Evolutionary conservation across 2,888 invertebrate species (phyloP), one percentile per base, ranked within the genome.

Genomic region (Thecocarcelia acutangulata): DNA sequence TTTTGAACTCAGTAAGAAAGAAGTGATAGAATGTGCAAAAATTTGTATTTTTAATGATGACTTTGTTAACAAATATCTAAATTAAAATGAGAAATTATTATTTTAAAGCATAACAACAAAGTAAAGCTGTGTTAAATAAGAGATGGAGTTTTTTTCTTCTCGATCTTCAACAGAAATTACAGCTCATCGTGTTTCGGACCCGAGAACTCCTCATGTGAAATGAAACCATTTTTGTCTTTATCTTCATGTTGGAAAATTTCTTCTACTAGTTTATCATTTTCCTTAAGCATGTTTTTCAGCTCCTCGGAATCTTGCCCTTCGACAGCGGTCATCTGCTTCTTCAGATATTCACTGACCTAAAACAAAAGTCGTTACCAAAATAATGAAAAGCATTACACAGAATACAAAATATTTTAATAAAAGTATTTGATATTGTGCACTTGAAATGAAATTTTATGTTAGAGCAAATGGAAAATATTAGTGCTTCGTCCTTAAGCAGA

Each of bases 241-340:
- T 98, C 98, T 91, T 98, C 98, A 90, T 98, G 97, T 89, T 97
- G 96, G 94, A 98, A 98, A 88, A 98, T 98, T 91, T 98, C 98
- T 88, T 97, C 97, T 8, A 98, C 97, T 74, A 98, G 93, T 89
- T 97, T 97, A 90, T 97, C 97, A 90, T 98, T 96, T 88, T 97
- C 95, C 78, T 95, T 95, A 72, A 96, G 91, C 95, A 95, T 96
- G 88, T 94, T 95, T 89, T 95, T 95, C 86, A 96, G 92, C 89
- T 97, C 96, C 4, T 95, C 95, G 86, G 94, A 94, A 85, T 93
- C 93, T 83, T 93, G 94, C 1, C 94, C 95, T 86, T 96, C 96
- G 1, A 95, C 94, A 42, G 96, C 95, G 2, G 95, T 93, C 95
- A 97, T 96, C 92, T 98, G 97, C 87, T 97, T 96, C 91, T 96